phyloP scores from a whole-genome alignment of 2,888 invertebrate genomes.

The Drosophila atroscutellata region DNA sequence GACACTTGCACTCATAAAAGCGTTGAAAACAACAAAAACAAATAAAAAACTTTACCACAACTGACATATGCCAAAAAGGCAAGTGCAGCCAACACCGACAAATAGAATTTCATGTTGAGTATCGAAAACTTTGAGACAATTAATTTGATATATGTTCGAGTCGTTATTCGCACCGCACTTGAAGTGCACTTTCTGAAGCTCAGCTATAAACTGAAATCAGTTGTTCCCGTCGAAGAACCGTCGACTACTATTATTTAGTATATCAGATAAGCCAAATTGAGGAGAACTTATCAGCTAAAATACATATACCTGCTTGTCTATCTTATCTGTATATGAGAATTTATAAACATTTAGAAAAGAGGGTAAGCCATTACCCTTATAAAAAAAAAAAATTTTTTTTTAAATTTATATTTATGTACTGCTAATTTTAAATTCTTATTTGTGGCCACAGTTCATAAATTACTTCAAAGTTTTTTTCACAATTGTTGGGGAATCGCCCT shows the following conservation, averaged over 20 bases:
- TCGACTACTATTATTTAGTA: neutral
- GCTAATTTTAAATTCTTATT: neutral
- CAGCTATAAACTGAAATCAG: slow-evolving; percentile 22
- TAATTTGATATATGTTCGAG: slow-evolving; percentile 5
- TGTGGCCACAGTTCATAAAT: too few relatives aligned
- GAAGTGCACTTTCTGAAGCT: slow-evolving; percentile 20
- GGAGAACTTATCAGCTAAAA: neutral
- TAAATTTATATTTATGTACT: neutral
- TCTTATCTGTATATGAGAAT: neutral
- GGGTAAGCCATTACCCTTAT: neutral
- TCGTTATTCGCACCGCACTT: slow-evolving; percentile 12
- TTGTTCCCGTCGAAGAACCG: neutral
- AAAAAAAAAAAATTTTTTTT: neutral
- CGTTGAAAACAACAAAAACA: slow-evolving; percentile 4
- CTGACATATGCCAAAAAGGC: slow-evolving; percentile 78
- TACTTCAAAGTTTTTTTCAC: too few relatives aligned
- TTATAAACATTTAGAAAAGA: neutral
- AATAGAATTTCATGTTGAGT: slow-evolving; percentile 73
- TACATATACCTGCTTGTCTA: neutral
- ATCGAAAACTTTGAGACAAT: slow-evolving; percentile 18
- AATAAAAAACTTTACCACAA: slow-evolving; percentile 68
- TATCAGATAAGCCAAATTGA: slow-evolving; percentile 5
- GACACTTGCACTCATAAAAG: slow-evolving; percentile 5
- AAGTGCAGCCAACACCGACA: slow-evolving; percentile 66
- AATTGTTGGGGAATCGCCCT: too few relatives aligned